Evolutionary conservation across 1,140 invertebrate species (phyloP).

Genomic region (Xylocopa sonorina): DNA sequence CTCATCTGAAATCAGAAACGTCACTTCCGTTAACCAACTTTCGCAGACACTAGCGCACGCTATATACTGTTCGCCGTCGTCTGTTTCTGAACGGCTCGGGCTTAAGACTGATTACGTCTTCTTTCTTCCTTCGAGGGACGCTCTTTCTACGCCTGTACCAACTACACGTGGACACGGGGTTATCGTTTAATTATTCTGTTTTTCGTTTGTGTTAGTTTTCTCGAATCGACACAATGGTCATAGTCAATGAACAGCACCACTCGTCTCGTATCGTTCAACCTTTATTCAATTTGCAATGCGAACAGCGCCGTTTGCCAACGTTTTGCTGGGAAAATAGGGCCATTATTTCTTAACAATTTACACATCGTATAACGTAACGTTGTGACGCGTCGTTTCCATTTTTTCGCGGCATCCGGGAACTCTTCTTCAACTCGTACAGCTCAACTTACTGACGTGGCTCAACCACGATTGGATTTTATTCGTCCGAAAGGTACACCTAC

Average conservation of each 20-base stretch:
- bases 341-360: not conserved
- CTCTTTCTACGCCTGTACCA: not conserved
- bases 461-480: conserved; percentile 36
- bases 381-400: no score
- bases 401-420: no score
- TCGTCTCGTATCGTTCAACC: not conserved
- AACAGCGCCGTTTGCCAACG: accelerated
- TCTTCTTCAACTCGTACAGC: not conserved
- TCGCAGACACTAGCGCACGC: no score
- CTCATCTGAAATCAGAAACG: conserved; percentile 55
- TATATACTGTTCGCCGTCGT: no score
- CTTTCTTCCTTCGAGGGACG: conserved; percentile 2
- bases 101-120: not conserved
- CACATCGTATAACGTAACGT: no score
- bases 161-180: no score
- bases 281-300: not conserved
- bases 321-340: not conserved
- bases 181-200: no score
- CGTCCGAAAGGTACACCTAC: conserved; percentile 31
- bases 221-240: not conserved
- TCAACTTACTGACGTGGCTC: conserved; percentile 21
- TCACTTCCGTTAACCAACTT: conserved; percentile 10
- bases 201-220: not conserved
- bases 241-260: not conserved
- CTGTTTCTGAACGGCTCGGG: not conserved